Conservation (phyloP, 37 sponge, comb jelly and placozoan genomes). For the Crambe crambe region DNA sequence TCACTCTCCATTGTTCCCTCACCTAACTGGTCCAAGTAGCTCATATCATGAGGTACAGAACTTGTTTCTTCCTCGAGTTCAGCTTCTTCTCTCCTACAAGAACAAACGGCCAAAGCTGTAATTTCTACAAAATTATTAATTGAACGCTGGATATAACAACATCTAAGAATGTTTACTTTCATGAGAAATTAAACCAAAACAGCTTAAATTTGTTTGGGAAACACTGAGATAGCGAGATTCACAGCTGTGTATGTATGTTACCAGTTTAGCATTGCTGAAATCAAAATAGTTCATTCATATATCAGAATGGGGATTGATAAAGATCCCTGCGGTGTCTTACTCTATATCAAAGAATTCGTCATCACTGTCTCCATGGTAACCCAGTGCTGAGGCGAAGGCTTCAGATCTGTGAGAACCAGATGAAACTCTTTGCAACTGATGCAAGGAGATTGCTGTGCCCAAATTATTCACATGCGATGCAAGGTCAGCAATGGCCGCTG, state of each 20-base stretch:
- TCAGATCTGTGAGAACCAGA: neutral
- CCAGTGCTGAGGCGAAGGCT: slow-evolving; percentile 48
- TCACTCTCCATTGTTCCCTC: slow-evolving; percentile 36
- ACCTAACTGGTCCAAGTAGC: slow-evolving; percentile 39
- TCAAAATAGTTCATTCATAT: no score
- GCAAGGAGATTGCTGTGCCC: slow-evolving; percentile 10
- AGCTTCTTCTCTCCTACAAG: neutral
- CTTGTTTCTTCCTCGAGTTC: neutral
- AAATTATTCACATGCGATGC: slow-evolving; percentile 37
- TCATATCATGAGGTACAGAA: neutral
- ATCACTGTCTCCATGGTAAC: slow-evolving; percentile 22
- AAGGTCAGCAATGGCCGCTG: slow-evolving; percentile 30
- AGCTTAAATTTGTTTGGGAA: neutral
- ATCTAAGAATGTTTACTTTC: no score
- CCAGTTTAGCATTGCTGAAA: no score
- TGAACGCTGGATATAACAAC: no score
- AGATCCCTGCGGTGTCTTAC: neutral
- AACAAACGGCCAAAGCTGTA: no score
- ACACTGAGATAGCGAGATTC: no score
- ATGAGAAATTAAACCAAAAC: no score
- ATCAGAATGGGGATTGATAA: no score
- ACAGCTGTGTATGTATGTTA: no score
- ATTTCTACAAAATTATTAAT: neutral
- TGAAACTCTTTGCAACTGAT: neutral
- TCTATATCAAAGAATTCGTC: slow-evolving; percentile 41